Evolutionary conservation across 2,888 invertebrate species (phyloP).

Genomic region (Ischnura elegans): DNA sequence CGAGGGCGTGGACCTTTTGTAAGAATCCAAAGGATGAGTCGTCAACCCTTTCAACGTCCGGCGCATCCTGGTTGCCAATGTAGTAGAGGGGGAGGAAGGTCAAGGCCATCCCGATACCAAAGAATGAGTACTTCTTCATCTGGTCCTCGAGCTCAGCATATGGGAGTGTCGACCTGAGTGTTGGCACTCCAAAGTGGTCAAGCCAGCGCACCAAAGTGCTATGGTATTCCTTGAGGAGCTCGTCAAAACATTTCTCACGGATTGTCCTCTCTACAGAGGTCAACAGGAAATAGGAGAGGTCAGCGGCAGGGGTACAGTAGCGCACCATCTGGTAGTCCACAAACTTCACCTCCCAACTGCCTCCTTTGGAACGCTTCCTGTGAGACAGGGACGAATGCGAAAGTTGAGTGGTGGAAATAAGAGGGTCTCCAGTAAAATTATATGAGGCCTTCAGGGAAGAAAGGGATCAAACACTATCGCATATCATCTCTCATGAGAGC

Average conservation of each 20-base stretch:
- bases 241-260: conserved; percentile 62
- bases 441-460: no score
- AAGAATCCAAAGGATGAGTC: neutral
- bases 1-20: neutral
- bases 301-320: conserved; percentile 70
- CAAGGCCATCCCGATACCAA: conserved; percentile 72
- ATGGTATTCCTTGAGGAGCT: conserved; percentile 70
- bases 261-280: conserved; percentile 67
- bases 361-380: conserved; percentile 30
- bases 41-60: conserved; percentile 68
- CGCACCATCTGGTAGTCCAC: conserved; percentile 71
- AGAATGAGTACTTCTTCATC: conserved; percentile 71
- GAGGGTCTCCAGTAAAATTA: no score
- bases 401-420: no score
- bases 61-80: conserved; percentile 70
- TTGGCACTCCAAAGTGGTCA: neutral
- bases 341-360: conserved; percentile 68
- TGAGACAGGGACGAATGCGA: neutral
- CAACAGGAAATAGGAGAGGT: conserved; percentile 71
- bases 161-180: conserved; percentile 53
- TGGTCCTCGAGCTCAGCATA: conserved; percentile 72
- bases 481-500: no score
- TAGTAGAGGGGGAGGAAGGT: conserved; percentile 72
- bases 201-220: conserved; percentile 32
- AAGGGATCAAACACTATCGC: no score